Percentiles rank a stretch among this genome's conserved stretches.
Conservation (phyloP, 2,113 vertebrate species). For the Pavo muticus region DNA sequence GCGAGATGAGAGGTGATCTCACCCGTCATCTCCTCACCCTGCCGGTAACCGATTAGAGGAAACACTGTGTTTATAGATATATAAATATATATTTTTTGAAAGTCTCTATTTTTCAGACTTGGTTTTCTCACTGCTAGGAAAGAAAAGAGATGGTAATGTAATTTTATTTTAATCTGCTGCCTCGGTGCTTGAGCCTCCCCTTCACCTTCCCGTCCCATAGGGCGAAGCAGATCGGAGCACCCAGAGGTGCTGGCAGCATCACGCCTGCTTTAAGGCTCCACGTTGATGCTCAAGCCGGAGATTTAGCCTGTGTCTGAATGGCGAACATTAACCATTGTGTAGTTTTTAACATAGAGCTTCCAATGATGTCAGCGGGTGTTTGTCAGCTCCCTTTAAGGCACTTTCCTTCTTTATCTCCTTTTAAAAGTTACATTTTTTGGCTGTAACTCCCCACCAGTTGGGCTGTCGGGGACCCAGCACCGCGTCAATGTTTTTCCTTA, state of each 20-base stretch:
- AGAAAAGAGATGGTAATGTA: slow-evolving; percentile 46
- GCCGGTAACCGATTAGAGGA: slow-evolving; percentile 60
- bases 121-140: slow-evolving; percentile 68
- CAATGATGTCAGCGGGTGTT: slow-evolving; percentile 12
- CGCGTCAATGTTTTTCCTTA: slow-evolving; percentile 34
- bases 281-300: background rate
- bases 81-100: slow-evolving; percentile 77
- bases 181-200: slow-evolving; percentile 45
- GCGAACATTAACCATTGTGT: slow-evolving; percentile 14
- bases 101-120: slow-evolving; percentile 77
- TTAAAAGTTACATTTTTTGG: slow-evolving; percentile 4
- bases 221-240: slow-evolving; percentile 18
- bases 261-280: background rate
- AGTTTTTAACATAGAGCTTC: slow-evolving; percentile 53
- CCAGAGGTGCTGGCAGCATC: slow-evolving; percentile 11
- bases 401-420: background rate
- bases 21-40: slow-evolving; percentile 60
- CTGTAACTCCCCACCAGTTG: background rate
- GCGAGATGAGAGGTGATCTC: slow-evolving; percentile 17
- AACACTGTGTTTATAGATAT: slow-evolving; percentile 78
- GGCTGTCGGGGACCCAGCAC: background rate
- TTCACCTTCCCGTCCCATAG: background rate
- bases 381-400: slow-evolving; percentile 58
- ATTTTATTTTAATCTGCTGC: slow-evolving; percentile 69
- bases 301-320: slow-evolving; percentile 10